Evolutionary conservation across 2,888 invertebrate species (phyloP), one percentile per base, ranked within the genome.

Genomic region (Plebejus argus): DNA sequence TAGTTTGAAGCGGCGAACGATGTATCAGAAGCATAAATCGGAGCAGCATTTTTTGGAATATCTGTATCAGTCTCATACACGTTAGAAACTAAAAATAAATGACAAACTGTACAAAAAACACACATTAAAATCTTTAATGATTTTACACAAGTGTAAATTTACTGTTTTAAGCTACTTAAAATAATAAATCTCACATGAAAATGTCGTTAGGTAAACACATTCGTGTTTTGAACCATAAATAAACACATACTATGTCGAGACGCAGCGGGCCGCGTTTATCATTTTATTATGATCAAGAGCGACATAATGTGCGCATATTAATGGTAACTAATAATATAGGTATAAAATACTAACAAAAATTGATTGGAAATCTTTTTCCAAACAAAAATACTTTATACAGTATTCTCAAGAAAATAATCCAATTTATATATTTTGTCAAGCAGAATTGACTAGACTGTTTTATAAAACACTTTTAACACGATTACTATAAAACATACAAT

Each of bases 51-150:
- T 61, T 66, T 66, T 18, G 66, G 66, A 33, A 66, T 66, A 33
- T 90, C 89, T 87, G 86, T 85, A 86, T 91, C 91, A 91, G 91
- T 91, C 91, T 91, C 90, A 89, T 89, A 82, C 85, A 53, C 85
- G 86, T 85, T 85, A 84, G 85, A 86, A 83, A 83, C 84, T 83
- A 81, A 79, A 85, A 82, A 80, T 85, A 83, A 85, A 83, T 83
- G 84, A 79, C 49, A 53, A 12, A 12, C 49, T 28, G 53, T 49
- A 74, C 53, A 28, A 18, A 49, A 74, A 49, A 49, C 23, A 72
- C 45, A 39, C 39, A 45, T 45, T 45, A 45, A 45, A 39, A 71
- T 12, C 20, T n/a, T 20, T 20, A 53, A 49, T 23, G 15, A 74
- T 74, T 15, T 49, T 53, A 28, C 12, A 10, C 28, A 28, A 53